Percentiles rank a stretch among this genome's conserved stretches.
Evolutionary conservation across 2,797 vertebrate species (phyloP).

Genomic region (Anomalospiza imberbis): DNA sequence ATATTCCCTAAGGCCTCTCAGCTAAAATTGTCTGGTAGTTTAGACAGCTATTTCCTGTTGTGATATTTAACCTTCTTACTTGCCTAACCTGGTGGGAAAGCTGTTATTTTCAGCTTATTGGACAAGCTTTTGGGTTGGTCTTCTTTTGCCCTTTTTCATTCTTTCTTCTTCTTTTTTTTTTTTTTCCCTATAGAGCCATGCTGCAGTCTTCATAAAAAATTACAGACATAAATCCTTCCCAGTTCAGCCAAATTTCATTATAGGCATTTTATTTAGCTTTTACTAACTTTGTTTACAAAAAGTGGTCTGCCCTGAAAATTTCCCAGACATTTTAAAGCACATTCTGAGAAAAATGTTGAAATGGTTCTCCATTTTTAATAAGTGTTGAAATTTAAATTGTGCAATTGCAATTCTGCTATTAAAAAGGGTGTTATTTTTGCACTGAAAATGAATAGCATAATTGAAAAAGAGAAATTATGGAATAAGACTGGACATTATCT

Average conservation of each 20-base stretch:
- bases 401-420: background rate
- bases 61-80: constrained; percentile 12
- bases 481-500: background rate
- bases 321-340: background rate
- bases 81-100: background rate
- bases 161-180: no score
- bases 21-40: background rate
- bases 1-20: background rate
- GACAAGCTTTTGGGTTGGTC: background rate
- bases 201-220: background rate
- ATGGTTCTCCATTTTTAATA: background rate
- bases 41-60: background rate
- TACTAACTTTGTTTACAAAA: background rate
- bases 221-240: background rate
- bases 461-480: background rate
- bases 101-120: background rate
- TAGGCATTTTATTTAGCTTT: background rate
- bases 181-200: rapidly evolving
- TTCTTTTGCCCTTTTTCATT: background rate
- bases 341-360: background rate
- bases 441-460: background rate
- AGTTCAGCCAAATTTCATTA: background rate
- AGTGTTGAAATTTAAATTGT: background rate
- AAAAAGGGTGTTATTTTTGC: background rate
- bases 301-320: background rate